Base-by-base conservation (phyloP, 2,888 invertebrate species). In the Scaptomyza cyrtandrae region DNA sequence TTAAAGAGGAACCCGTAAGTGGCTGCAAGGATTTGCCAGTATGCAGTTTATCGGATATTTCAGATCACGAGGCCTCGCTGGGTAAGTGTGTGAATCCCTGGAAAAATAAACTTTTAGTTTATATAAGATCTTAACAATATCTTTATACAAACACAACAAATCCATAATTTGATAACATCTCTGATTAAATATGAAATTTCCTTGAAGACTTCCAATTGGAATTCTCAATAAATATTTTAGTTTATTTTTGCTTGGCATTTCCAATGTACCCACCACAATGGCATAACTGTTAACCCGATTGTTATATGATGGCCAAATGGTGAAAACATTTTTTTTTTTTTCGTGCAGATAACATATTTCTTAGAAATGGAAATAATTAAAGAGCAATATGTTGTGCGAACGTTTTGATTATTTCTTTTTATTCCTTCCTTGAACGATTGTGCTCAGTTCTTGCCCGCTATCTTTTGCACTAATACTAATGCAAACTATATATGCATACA, bases 21-120 rank as follows among this genome's bases (percentile, higher is more conserved):
- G 93, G 94, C 61, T 94, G 95, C 70, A 93, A 95, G 72, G 95
- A 96, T 72, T 63, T 86, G 55, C 95, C 97, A 92, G 97, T 98
- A 83, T 97, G 97, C 44, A 97, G 97, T 53, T 94, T 98, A 86
- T 97, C 97, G 85, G 98, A 98, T 93, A 94, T 98, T 55, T 97
- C 97, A 55, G 98, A 98, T 93, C 96, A 96, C 64, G 98, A 97
- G 93, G 96, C 96, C 69, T 97, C 97, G 65, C 92, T 97, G 91
- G 97, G 97, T 97, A 93, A 96, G 97, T 96, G 6, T 13, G 24
- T 24, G 14, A 50, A 35, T 31, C 35, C n/a, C 13, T 6, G 1
- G 1, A n/a, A 37, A 37, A 37, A 1, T n/a, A 6, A 7, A n/a
- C 3, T 7, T 4, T 6, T 29, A 6, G 14, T 29, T 16, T 3